Conservation (phyloP, 2,888 invertebrate genomes). For the Periphyllus acericola region DNA sequence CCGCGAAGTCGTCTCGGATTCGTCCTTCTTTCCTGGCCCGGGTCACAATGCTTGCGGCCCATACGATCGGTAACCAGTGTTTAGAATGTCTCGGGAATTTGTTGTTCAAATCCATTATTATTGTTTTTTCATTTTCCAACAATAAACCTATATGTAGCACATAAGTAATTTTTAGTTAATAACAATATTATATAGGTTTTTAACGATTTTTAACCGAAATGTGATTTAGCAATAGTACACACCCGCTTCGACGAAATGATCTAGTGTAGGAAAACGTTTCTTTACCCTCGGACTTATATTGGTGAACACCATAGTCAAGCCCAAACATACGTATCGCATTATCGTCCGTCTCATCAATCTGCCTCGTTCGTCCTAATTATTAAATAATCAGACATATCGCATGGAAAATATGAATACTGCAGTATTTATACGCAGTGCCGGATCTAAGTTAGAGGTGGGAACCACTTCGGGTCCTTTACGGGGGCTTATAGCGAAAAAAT, state of each 20-base stretch:
- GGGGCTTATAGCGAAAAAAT: too few relatives aligned
- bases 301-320: slow-evolving; percentile 86
- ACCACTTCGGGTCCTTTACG: too few relatives aligned
- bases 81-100: slow-evolving; percentile 88
- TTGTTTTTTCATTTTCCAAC: slow-evolving; percentile 83
- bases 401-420: not conserved
- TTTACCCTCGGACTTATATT: slow-evolving; percentile 89
- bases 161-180: not conserved
- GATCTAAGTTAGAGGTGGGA: too few relatives aligned
- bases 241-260: slow-evolving; percentile 83
- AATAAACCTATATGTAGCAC: slow-evolving; percentile 66
- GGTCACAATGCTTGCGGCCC: slow-evolving; percentile 91
- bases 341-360: slow-evolving; percentile 84
- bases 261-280: slow-evolving; percentile 85
- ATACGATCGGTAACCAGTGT: slow-evolving; percentile 91
- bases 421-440: not conserved
- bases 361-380: slow-evolving; percentile 77
- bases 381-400: not conserved
- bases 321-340: slow-evolving; percentile 83
- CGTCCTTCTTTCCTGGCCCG: slow-evolving; percentile 89
- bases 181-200: too few relatives aligned
- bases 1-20: slow-evolving; percentile 90
- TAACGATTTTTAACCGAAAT: not conserved
- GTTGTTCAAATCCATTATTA: slow-evolving; percentile 80
- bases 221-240: slow-evolving; percentile 29